Evolutionary conservation across 2,888 invertebrate species (phyloP).

Genomic region (Omphaloscelis lunosa): DNA sequence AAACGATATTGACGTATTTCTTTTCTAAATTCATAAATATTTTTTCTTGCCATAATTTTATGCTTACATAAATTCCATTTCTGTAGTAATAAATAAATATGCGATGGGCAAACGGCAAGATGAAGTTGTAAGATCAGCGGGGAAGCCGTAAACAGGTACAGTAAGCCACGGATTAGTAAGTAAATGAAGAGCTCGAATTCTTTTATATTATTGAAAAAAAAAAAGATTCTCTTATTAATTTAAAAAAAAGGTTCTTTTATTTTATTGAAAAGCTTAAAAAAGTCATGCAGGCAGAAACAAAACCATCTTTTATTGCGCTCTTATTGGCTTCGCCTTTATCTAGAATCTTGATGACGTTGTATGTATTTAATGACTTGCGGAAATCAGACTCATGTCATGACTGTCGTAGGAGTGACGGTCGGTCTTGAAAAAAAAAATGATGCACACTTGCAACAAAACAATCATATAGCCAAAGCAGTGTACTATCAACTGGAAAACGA

Average conservation of each 20-base stretch:
- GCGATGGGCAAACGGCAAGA: slow-evolving; percentile 62
- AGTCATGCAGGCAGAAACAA: not conserved
- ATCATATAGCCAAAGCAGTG: not conserved
- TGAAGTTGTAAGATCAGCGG: slow-evolving; percentile 71
- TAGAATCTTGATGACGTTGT: not conserved
- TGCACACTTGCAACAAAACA: not conserved
- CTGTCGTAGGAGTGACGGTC: not conserved
- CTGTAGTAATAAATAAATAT: slow-evolving; percentile 66
- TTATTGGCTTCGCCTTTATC: not conserved
- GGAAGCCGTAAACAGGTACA: slow-evolving; percentile 66
- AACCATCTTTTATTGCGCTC: not conserved
- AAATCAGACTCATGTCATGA: not conserved
- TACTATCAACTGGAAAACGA: not conserved
- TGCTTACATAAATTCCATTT: slow-evolving; percentile 66
- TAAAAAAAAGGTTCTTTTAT: too few species aligned
- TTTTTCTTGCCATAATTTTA: slow-evolving; percentile 61
- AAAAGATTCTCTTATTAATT: too few species aligned
- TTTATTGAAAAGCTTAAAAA: not conserved
- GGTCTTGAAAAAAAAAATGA: not conserved
- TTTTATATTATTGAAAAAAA: too few species aligned
- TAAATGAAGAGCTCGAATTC: slow-evolving; percentile 29
- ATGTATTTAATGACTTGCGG: not conserved
- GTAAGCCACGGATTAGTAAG: slow-evolving; percentile 5
- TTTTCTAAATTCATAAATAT: slow-evolving; percentile 46
- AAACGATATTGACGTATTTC: slow-evolving; percentile 38